phyloP scores from a whole-genome alignment of 2,113 vertebrate genomes.

The Crotalus helleri region DNA sequence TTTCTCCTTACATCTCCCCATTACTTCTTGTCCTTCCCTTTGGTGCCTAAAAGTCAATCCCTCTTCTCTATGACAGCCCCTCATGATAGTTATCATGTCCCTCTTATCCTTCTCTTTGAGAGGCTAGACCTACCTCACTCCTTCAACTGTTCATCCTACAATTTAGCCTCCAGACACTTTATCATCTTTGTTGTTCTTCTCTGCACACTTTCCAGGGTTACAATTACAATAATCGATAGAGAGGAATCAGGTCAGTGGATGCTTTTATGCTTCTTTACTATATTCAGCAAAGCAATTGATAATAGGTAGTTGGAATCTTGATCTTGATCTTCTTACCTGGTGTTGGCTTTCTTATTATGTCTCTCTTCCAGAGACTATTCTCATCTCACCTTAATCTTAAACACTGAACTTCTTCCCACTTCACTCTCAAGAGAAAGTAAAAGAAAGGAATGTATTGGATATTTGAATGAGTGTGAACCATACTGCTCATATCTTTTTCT shows the following conservation, averaged over 20 bases:
- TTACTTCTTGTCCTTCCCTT: neutral
- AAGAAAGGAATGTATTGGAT: neutral
- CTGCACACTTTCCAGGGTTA: neutral
- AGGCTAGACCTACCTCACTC: neutral
- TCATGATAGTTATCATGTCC: neutral
- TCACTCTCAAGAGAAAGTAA: neutral
- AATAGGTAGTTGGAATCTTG: neutral
- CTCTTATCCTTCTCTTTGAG: neutral
- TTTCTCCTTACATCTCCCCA: neutral
- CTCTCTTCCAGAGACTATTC: neutral
- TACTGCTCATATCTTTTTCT: neutral
- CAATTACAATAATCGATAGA: neutral
- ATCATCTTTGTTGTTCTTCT: neutral
- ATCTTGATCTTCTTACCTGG: neutral
- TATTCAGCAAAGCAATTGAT: neutral
- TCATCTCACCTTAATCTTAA: neutral
- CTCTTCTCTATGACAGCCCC: neutral
- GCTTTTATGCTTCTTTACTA: neutral
- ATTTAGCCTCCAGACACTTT: neutral
- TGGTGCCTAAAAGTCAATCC: neutral
- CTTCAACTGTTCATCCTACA: neutral
- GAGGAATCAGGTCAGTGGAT: neutral
- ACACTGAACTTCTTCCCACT: neutral
- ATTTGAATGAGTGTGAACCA: neutral
- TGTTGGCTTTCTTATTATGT: neutral